Base-by-base conservation (phyloP, 1,140 invertebrate genomes). In the Hylaeus anthracinus region DNA sequence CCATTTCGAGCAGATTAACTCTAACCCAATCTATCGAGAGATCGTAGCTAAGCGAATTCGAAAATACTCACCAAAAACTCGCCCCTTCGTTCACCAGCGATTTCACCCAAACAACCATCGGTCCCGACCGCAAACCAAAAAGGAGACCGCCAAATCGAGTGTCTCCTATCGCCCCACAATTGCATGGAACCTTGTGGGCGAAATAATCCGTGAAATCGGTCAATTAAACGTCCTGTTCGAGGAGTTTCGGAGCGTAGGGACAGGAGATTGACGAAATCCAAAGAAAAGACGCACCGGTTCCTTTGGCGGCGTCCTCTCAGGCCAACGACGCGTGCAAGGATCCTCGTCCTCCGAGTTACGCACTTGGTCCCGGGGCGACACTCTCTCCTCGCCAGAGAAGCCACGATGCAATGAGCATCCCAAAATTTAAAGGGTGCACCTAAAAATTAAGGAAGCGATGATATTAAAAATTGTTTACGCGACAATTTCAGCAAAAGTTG, bases 151-250 rank as follows among this genome's bases (percentile, higher is more conserved):
- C 2, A 14, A 39, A 61, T 41, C 4, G 8, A 51, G 14, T 39
- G 26, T 14, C 51, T 9, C n/a, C n/a, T 37, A 6, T 61, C n/a
- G 15, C 60, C 5, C 26, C n/a, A 12, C 3, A 51, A 76, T 55
- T 56, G 48, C 51, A 5, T n/a, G 15, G 15, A 39, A 4, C 51
- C 26, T 66, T 53, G 48, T 5, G n/a, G 39, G 37, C 60, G 86
- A 89, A 90, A 88, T 90, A 87, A 90, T 82, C 87, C 88, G 81
- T 89, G 70, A 88, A 89, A 90, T 90, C 88, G 85, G 83, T 83
- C 88, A 88, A 90, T 89, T 88, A 89, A 88, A 86, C 69, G 64
- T 85, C 83, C 77, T 83, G 82, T 67, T 72, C 72, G 45, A 82
- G 79, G 61, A 88, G 51, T 10, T 51, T 69, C 65, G 61, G 56